Percentiles rank a stretch among this genome's conserved stretches.
Evolutionary conservation across 2,888 invertebrate genomes (phyloP).

Genomic region (Apamea crenata): DNA sequence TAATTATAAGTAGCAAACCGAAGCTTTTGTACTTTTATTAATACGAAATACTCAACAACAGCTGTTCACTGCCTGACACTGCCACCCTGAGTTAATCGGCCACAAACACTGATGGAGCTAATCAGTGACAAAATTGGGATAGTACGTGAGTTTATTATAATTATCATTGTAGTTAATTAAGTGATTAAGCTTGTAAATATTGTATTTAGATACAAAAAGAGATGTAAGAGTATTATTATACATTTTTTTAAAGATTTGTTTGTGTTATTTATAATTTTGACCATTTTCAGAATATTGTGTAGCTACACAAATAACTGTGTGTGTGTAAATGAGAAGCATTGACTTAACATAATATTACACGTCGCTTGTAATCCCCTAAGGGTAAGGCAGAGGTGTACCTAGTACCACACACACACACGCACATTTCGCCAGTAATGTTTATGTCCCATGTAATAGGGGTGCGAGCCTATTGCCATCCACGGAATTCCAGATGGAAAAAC

Average conservation of each 20-base stretch:
- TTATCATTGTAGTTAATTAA: conserved; percentile 73
- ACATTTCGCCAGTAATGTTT: too few relatives aligned
- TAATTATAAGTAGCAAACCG: conserved; percentile 70
- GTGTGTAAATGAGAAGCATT: background rate
- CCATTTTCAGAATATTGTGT: background rate
- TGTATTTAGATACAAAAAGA: conserved; percentile 88
- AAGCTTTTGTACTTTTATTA: conserved; percentile 65
- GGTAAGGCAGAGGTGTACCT: background rate
- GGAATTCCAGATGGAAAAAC: background rate
- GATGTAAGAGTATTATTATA: conserved; percentile 89
- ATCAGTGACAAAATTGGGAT: conserved; percentile 59
- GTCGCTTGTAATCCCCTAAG: background rate
- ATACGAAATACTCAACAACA: conserved; percentile 68
- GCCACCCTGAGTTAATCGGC: conserved; percentile 64
- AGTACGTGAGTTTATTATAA: conserved; percentile 79
- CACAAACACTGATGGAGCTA: conserved; percentile 60
- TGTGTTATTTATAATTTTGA: conserved; percentile 28
- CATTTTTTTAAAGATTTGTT: conserved; percentile 76
- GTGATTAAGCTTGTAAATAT: conserved; percentile 89
- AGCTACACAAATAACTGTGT: background rate
- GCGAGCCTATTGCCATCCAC: background rate
- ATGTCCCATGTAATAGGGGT: background rate
- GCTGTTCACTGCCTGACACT: conserved; percentile 76
- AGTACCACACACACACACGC: too few relatives aligned
- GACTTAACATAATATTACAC: too few relatives aligned